Conservation (phyloP, 2,113 vertebrate species). For the Crotalus horridus region DNA sequence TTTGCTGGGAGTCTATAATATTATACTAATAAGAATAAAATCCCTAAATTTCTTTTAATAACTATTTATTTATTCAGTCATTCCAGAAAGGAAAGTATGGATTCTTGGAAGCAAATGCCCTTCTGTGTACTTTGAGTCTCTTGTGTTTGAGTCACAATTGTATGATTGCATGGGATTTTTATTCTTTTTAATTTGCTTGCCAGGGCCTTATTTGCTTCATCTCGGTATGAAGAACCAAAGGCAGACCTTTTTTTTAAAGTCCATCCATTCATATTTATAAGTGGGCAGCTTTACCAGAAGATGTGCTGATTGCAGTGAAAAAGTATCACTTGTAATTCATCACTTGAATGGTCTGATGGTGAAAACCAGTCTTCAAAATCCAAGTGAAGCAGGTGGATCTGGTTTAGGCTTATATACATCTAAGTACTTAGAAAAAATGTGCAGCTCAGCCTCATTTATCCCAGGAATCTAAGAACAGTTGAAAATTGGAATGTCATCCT, state of each 20-base stretch:
- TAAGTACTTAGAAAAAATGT: not conserved
- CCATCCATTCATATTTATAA: slow-evolving; percentile 25
- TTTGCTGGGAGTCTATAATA: not conserved
- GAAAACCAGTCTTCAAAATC: slow-evolving; percentile 33
- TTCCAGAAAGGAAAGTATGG: not conserved
- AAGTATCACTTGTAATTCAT: slow-evolving; percentile 27
- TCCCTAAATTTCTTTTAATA: not conserved
- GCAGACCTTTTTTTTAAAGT: slow-evolving; percentile 20
- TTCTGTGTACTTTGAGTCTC: slow-evolving; percentile 6
- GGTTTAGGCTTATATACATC: not conserved
- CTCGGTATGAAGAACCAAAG: slow-evolving; percentile 29
- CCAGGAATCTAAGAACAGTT: not conserved
- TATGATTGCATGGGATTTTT: slow-evolving; percentile 1
- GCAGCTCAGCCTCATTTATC: not conserved
- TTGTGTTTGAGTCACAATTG: not conserved
- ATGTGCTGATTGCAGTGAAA: not conserved
- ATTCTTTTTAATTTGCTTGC: not conserved
- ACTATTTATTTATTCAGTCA: not conserved
- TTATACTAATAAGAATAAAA: not conserved
- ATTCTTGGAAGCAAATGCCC: slow-evolving; percentile 7
- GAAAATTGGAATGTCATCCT: not conserved
- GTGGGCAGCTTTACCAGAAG: slow-evolving; percentile 3
- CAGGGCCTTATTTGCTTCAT: slow-evolving; percentile 3
- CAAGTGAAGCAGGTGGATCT: slow-evolving; percentile 2
- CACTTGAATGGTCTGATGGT: slow-evolving; percentile 13